Evolutionary conservation across 2,888 invertebrate species (phyloP).

Genomic region (Ennomos erosarius): DNA sequence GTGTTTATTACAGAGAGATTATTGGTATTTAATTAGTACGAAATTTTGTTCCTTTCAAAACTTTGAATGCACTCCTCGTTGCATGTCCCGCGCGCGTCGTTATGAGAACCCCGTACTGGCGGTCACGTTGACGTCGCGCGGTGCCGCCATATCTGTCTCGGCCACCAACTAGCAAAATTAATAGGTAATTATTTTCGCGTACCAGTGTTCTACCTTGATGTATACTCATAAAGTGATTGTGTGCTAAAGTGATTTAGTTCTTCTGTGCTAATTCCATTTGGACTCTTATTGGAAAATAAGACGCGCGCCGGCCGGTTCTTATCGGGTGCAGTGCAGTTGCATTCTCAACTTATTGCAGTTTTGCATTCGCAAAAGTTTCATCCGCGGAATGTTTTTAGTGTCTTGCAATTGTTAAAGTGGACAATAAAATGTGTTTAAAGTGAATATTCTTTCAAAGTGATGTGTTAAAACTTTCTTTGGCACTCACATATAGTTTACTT

Average conservation of each 20-base stretch:
- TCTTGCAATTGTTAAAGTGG: slow-evolving; percentile 60
- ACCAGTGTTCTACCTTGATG: slow-evolving; percentile 70
- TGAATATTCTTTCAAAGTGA: slow-evolving; percentile 74
- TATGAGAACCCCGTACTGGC: slow-evolving; percentile 90
- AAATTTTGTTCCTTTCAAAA: slow-evolving; percentile 78
- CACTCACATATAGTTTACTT: slow-evolving; percentile 75
- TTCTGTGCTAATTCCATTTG: slow-evolving; percentile 71
- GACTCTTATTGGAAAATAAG: slow-evolving; percentile 80
- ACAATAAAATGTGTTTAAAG: slow-evolving; percentile 71
- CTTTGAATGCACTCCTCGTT: slow-evolving; percentile 87
- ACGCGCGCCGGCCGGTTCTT: slow-evolving; percentile 85
- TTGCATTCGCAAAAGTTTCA: slow-evolving; percentile 81
- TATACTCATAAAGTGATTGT: slow-evolving; percentile 69
- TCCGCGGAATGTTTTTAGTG: slow-evolving; percentile 82
- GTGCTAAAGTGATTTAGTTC: slow-evolving; percentile 71
- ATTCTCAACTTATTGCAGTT: slow-evolving; percentile 85
- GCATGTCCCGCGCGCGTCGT: slow-evolving; percentile 91
- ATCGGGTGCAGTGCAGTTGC: slow-evolving; percentile 85
- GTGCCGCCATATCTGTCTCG: slow-evolving; percentile 89
- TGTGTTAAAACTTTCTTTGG: slow-evolving; percentile 71
- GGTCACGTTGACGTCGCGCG: slow-evolving; percentile 89
- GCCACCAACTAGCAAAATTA: slow-evolving; percentile 86
- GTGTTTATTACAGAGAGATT: slow-evolving; percentile 72
- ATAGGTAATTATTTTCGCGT: slow-evolving; percentile 85
- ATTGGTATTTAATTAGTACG: slow-evolving; percentile 59